A percentile compares a stretch with the other conserved stretches of the same genome.
Conservation (phyloP, 1,140 invertebrate genomes). For the Artemia franciscana region DNA sequence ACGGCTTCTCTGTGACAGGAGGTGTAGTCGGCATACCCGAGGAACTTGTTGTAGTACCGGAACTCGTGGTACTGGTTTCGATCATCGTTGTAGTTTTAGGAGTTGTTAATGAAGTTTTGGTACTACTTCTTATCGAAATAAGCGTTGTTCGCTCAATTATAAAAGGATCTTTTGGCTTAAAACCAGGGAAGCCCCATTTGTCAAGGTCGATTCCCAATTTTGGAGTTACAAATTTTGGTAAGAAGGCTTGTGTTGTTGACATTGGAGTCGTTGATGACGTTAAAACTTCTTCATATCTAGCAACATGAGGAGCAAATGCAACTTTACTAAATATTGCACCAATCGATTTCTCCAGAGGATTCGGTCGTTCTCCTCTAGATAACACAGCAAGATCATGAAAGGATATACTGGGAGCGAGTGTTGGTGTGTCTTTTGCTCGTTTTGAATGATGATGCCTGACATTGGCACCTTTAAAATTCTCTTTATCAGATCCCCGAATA, state of each 20-base stretch:
- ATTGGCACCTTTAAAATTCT: not conserved
- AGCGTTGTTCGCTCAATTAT: not conserved
- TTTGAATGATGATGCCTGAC: not conserved
- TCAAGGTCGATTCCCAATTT: not conserved
- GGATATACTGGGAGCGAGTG: slow-evolving; percentile 4
- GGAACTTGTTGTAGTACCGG: not conserved
- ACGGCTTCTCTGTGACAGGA: not conserved
- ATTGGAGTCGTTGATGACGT: not conserved
- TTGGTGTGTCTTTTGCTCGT: not conserved
- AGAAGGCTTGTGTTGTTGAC: not conserved
- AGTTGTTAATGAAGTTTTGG: not conserved
- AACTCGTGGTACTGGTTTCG: not conserved
- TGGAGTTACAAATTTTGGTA: not conserved
- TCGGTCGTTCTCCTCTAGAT: slow-evolving; percentile 9
- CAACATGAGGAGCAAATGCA: slow-evolving; percentile 26
- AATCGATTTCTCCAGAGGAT: slow-evolving; percentile 29
- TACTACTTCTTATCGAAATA: not conserved
- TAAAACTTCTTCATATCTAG: not conserved
- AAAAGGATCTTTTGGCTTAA: not conserved
- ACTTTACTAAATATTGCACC: slow-evolving; percentile 40
- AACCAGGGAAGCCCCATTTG: not conserved
- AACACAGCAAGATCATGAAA: slow-evolving; percentile 11
- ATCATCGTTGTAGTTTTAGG: not conserved
- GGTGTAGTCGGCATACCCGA: not conserved
- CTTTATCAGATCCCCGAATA: not conserved